phyloP scores from a whole-genome alignment of 2,113 vertebrate species.

The Trichomycterus rosablanca region DNA sequence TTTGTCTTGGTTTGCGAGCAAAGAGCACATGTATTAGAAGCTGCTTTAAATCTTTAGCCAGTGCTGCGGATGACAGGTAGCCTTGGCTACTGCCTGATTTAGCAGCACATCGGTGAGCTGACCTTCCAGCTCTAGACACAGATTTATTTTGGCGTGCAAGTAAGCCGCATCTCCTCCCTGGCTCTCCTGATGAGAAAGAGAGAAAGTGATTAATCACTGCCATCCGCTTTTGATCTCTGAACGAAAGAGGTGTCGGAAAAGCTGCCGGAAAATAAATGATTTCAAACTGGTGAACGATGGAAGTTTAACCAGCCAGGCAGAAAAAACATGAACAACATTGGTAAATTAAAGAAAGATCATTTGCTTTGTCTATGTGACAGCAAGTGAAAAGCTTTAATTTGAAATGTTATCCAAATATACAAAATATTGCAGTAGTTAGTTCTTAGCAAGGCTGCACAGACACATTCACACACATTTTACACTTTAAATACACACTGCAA shows the following conservation, averaged over 20 bases:
- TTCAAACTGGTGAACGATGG: slow-evolving; percentile 45
- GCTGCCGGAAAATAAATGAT: slow-evolving; percentile 54
- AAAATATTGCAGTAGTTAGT: background rate
- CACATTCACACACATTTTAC: background rate
- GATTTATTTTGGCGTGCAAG: slow-evolving; percentile 57
- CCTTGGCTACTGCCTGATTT: slow-evolving; percentile 9
- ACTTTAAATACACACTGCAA: background rate
- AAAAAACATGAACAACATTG: slow-evolving; percentile 38
- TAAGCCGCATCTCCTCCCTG: slow-evolving; percentile 47
- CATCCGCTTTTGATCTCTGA: slow-evolving; percentile 71
- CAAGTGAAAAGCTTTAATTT: background rate
- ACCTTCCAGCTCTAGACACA: slow-evolving; percentile 33
- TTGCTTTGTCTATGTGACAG: background rate
- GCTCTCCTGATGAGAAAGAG: slow-evolving; percentile 63
- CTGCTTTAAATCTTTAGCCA: background rate
- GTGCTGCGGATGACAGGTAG: slow-evolving; percentile 22
- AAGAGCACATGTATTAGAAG: background rate
- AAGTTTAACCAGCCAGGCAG: slow-evolving; percentile 38
- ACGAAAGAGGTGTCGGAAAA: slow-evolving; percentile 63
- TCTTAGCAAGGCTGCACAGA: background rate
- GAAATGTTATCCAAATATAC: background rate
- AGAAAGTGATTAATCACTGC: slow-evolving; percentile 68
- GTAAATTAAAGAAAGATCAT: slow-evolving; percentile 27
- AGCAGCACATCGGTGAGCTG: slow-evolving; percentile 26
- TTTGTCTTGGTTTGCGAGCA: too few relatives aligned